phyloP scores from a whole-genome alignment of 1,140 invertebrate species.

The Drosophila mojavensis region DNA sequence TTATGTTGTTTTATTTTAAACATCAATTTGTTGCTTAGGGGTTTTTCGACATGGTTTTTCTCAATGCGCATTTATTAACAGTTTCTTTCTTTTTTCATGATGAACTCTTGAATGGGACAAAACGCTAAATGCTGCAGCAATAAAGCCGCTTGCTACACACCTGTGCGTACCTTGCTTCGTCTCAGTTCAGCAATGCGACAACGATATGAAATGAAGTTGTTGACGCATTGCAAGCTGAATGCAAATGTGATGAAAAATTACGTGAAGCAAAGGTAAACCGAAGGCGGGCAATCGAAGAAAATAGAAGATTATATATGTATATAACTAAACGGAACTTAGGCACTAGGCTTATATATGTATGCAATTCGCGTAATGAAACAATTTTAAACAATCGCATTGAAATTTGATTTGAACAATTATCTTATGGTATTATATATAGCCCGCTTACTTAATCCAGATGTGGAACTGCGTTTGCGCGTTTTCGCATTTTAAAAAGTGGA shows the following conservation, averaged over 20 bases:
- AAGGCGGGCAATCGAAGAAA: background rate
- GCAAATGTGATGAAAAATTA: background rate
- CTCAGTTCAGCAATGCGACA: constrained; percentile 19
- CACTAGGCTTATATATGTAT: constrained; percentile 63
- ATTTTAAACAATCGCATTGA: constrained; percentile 8
- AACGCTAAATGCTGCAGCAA: constrained; percentile 67
- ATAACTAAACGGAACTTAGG: constrained; percentile 72
- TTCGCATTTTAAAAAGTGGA: background rate
- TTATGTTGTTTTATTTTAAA: constrained; percentile 21
- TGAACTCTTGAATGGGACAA: constrained; percentile 56
- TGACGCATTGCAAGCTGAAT: constrained; percentile 25
- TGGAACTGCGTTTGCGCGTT: constrained; percentile 57
- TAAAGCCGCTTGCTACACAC: constrained; percentile 18
- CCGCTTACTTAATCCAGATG: constrained; percentile 70
- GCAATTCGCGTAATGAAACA: constrained; percentile 15
- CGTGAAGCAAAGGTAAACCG: background rate
- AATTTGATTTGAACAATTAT: constrained; percentile 22
- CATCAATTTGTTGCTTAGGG: constrained; percentile 27
- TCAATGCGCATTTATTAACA: constrained; percentile 75
- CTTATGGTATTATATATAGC: constrained; percentile 26
- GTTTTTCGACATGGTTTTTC: constrained; percentile 48
- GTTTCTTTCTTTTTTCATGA: constrained; percentile 44
- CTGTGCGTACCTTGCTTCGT: background rate
- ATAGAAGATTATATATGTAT: constrained; percentile 5
- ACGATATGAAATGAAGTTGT: constrained; percentile 67